These are phyloP conservation scores for Coleophora deauratella DNA, from an alignment of 2,888 invertebrate genomes.

Conservation along the genomic window DNA sequence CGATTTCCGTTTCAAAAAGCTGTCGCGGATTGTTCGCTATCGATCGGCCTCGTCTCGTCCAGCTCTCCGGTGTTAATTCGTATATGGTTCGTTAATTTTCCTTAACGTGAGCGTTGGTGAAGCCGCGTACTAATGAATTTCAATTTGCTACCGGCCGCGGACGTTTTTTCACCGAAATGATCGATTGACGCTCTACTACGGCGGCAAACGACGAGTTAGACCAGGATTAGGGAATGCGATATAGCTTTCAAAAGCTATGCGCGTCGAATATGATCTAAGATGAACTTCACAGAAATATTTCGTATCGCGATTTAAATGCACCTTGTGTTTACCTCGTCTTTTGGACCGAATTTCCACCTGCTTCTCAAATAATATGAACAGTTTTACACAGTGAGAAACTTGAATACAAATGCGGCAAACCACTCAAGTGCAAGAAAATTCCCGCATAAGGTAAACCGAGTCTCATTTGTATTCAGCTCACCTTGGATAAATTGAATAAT, in stretches of 20 bases:
- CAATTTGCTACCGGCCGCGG: slow-evolving; percentile 57
- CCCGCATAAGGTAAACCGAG: slow-evolving; percentile 19
- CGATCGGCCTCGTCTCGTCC: slow-evolving; percentile 28
- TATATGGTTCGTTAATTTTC: slow-evolving; percentile 67
- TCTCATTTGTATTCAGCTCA: slow-evolving; percentile 60
- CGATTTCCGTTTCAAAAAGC: slow-evolving; percentile 23
- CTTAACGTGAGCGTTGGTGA: slow-evolving; percentile 58
- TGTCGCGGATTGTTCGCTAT: slow-evolving; percentile 34
- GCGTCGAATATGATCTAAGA: too few species aligned
- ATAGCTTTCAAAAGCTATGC: too few species aligned
- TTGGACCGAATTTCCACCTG: too few species aligned
- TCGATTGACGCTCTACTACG: too few species aligned
- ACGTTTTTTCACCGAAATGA: too few species aligned
- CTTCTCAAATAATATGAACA: too few species aligned
- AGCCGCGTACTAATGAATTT: slow-evolving; percentile 64
- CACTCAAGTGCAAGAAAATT: slow-evolving; percentile 21
- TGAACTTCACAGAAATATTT: too few species aligned
- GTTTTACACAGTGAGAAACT: too few species aligned
- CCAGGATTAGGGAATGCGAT: too few species aligned
- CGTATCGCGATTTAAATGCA: too few species aligned
- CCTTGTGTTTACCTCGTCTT: too few species aligned
- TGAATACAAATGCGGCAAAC: slow-evolving; percentile 8
- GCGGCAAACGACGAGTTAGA: too few species aligned
- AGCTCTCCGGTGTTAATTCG: slow-evolving; percentile 56
- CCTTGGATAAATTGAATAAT: slow-evolving; percentile 66